Evolutionary conservation across 2,888 invertebrate species (phyloP).

Genomic region (Saturnia japonica): DNA sequence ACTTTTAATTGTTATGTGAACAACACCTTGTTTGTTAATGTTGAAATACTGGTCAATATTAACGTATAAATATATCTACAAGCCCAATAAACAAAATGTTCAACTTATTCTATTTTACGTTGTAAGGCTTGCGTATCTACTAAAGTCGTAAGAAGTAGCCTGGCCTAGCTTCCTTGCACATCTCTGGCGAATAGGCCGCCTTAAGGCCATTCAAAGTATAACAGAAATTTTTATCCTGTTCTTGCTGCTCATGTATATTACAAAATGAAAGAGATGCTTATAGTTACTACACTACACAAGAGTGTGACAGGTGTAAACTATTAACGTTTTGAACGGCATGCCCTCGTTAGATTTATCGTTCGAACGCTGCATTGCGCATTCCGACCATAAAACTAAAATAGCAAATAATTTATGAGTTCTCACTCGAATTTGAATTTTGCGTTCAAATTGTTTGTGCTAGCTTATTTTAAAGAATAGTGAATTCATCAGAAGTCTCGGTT

Average conservation of each 20-base stretch:
- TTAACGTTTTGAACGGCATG: constrained; percentile 31
- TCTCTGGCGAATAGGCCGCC: too few species aligned
- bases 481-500: constrained; percentile 15
- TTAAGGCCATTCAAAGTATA: too few species aligned
- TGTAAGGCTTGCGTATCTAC: too few species aligned
- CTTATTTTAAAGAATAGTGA: constrained; percentile 10
- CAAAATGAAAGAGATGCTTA: not conserved
- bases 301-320: constrained; percentile 32
- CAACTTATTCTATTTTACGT: not conserved
- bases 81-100: not conserved
- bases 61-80: not conserved
- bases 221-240: not conserved
- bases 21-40: too few species aligned
- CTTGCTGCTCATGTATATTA: not conserved
- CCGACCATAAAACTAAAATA: constrained; percentile 25
- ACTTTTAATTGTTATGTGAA: too few species aligned
- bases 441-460: not conserved
- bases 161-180: too few species aligned
- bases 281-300: not conserved
- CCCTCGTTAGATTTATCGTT: constrained; percentile 29
- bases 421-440: constrained; percentile 18
- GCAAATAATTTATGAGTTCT: constrained; percentile 22
- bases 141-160: too few species aligned
- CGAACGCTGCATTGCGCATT: constrained; percentile 30
- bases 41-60: too few species aligned